Evolutionary conservation across 2,797 vertebrate genomes (phyloP).

Genomic region (Sylvia borin): DNA sequence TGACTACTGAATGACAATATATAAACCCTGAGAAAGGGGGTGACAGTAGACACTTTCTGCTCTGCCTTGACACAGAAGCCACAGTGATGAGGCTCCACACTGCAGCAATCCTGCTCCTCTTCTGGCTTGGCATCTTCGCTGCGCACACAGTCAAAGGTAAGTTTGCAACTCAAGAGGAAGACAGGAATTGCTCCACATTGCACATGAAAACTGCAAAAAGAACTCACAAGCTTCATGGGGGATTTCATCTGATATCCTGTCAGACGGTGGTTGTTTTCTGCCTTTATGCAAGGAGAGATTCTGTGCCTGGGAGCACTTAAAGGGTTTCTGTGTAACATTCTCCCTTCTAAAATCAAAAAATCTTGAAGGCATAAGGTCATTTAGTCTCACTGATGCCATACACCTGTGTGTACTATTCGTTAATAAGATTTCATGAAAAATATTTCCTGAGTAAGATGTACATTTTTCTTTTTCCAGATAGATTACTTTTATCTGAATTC

Average conservation of each 20-base stretch:
- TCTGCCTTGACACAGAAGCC: background rate
- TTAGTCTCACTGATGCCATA: background rate
- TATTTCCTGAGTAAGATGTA: background rate
- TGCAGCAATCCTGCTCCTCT: background rate
- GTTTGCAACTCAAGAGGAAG: background rate
- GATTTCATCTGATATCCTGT: background rate
- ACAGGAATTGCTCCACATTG: background rate
- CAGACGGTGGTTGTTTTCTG: background rate
- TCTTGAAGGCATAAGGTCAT: background rate
- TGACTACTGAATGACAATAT: background rate
- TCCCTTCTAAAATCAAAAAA: background rate
- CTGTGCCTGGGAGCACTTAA: background rate
- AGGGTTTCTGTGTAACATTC: background rate
- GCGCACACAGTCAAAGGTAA: background rate
- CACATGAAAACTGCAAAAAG: background rate
- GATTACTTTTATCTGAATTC: background rate
- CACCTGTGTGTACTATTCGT: rapidly evolving
- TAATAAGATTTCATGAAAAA: background rate
- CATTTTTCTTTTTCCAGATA: background rate
- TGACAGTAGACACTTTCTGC: background rate
- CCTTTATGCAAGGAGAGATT: background rate
- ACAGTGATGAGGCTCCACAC: background rate
- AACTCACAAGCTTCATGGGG: background rate
- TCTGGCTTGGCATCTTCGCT: background rate
- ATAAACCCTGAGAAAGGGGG: background rate